Evolutionary conservation across 2,888 invertebrate genomes (phyloP).

Genomic region (Cerastis rubricosa): DNA sequence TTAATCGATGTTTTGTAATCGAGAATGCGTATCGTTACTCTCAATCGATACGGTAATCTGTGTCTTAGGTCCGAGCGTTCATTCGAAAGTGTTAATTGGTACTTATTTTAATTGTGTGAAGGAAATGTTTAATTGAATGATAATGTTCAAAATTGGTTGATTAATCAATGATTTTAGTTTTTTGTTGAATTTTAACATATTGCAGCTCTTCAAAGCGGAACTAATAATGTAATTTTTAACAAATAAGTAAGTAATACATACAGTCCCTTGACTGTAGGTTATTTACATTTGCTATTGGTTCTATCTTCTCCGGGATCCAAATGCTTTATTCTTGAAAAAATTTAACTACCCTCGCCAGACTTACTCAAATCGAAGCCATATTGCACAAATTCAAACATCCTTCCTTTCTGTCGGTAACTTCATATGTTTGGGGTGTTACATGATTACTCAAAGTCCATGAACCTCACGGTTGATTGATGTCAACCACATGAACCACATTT

Average conservation of each 20-base stretch:
- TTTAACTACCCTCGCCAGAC: neutral
- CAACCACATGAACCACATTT: slow-evolving; percentile 86
- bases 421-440: slow-evolving; percentile 51
- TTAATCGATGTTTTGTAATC: slow-evolving; percentile 60
- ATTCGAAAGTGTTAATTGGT: slow-evolving; percentile 57
- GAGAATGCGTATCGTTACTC: slow-evolving; percentile 64
- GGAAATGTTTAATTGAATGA: neutral
- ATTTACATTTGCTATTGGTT: no score
- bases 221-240: neutral
- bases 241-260: neutral
- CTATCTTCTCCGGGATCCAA: neutral
- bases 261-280: no score
- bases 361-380: slow-evolving; percentile 40
- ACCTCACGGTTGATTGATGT: slow-evolving; percentile 79
- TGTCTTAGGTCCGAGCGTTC: slow-evolving; percentile 40
- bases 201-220: neutral
- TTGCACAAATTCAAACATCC: slow-evolving; percentile 58
- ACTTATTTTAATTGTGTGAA: slow-evolving; percentile 22
- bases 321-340: neutral
- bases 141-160: neutral
- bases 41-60: slow-evolving; percentile 21
- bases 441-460: slow-evolving; percentile 53
- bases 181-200: neutral
- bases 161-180: neutral
- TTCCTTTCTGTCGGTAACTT: slow-evolving; percentile 54